Conservation (phyloP, 2,113 vertebrate genomes). For the Danionella cerebrum region DNA sequence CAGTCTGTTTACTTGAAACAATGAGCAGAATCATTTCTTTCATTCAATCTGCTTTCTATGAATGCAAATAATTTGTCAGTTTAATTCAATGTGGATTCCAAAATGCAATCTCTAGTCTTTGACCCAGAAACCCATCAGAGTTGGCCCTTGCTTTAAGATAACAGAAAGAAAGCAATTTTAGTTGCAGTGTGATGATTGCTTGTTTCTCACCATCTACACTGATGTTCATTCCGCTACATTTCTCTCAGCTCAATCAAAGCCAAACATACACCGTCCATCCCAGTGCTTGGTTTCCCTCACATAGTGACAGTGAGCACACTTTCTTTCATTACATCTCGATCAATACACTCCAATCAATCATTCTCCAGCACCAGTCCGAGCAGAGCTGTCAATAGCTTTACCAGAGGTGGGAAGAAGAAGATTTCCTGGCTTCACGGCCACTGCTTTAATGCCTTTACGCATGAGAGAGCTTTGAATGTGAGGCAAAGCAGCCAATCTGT, state of each 20-base stretch:
- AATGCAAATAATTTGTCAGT: too few relatives aligned
- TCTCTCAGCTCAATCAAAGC: not conserved
- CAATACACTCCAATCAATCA: conserved; percentile 10
- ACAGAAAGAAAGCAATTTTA: not conserved
- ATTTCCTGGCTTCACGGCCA: not conserved
- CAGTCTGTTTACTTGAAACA: too few relatives aligned
- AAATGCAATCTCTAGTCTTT: too few relatives aligned
- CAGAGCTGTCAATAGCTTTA: conserved; percentile 9
- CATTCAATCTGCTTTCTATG: too few relatives aligned
- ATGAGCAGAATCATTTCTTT: too few relatives aligned
- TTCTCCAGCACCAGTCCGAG: not conserved
- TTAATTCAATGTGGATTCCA: too few relatives aligned
- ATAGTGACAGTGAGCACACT: conserved; percentile 13
- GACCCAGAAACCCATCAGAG: too few relatives aligned
- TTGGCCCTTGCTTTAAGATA: not conserved
- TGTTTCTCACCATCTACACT: not conserved
- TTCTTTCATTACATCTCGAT: conserved; percentile 16
- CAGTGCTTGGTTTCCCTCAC: not conserved
- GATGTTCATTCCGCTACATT: not conserved
- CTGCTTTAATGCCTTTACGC: not conserved
- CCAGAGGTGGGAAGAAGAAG: not conserved
- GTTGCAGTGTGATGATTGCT: not conserved
- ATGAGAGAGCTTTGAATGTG: conserved; percentile 6
- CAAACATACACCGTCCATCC: not conserved
- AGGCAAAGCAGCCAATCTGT: not conserved